Conservation (phyloP, 1,140 invertebrate species). For the Leptopilina clavipes region DNA sequence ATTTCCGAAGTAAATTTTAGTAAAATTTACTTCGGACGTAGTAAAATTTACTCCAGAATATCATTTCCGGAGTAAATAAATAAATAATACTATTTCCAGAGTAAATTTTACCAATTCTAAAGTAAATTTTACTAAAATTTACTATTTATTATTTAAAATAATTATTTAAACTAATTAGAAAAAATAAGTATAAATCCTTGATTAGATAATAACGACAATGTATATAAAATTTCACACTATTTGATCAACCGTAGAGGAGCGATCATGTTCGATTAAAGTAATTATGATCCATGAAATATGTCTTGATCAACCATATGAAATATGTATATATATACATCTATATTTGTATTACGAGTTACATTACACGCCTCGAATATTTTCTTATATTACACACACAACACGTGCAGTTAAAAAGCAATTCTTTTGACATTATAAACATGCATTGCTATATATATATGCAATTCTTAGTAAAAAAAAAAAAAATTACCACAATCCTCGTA, state of each 20-base stretch:
- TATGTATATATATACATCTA: not conserved
- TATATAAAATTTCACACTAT: not conserved
- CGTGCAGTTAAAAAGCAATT: conserved; percentile 2
- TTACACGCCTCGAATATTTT: conserved; percentile 16
- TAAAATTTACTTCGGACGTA: no score
- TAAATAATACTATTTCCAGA: no score
- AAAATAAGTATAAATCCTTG: not conserved
- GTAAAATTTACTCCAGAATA: no score
- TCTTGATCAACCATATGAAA: conserved; percentile 26
- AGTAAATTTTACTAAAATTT: no score
- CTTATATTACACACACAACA: not conserved
- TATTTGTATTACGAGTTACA: not conserved
- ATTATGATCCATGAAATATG: conserved; percentile 31
- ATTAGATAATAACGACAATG: conserved; percentile 3
- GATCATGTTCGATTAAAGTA: conserved; percentile 28
- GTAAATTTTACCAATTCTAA: no score
- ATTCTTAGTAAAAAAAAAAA: not conserved
- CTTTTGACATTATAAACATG: not conserved
- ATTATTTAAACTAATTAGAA: no score
- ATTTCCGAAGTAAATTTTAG: no score
- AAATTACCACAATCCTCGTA: not conserved
- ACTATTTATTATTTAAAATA: no score
- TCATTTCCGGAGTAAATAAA: no score
- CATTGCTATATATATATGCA: no score
- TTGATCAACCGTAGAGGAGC: conserved; percentile 12